These are phyloP conservation scores for Temnothorax ravouxi DNA, from an alignment of 2,888 invertebrate genomes.

Conservation along the genomic window DNA sequence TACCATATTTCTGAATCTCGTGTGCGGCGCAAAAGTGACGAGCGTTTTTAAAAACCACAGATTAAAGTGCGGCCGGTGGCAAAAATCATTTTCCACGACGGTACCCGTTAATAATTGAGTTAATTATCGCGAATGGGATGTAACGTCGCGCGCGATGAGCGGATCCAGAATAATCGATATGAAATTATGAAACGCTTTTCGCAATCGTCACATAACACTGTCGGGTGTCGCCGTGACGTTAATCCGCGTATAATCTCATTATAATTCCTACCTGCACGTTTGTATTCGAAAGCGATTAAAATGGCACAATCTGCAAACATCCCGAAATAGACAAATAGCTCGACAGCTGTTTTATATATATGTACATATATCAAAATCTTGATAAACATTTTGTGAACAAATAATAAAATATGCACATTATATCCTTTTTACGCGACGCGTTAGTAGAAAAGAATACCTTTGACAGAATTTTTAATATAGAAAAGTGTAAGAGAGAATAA, in stretches of 20 bases:
- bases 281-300: slow-evolving; percentile 32
- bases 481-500: background rate
- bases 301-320: slow-evolving; percentile 21
- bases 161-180: slow-evolving; percentile 51
- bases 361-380: background rate
- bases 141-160: slow-evolving; percentile 12
- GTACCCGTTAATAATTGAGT: slow-evolving; percentile 63
- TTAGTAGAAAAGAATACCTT: background rate
- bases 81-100: slow-evolving; percentile 61
- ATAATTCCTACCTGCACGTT: slow-evolving; percentile 78
- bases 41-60: slow-evolving; percentile 47
- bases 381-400: background rate
- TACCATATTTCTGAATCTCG: slow-evolving; percentile 2
- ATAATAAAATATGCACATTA: background rate
- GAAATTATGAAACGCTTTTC: slow-evolving; percentile 70
- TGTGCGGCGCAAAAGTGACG: background rate
- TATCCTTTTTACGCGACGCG: background rate
- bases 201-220: slow-evolving; percentile 61
- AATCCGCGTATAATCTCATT: slow-evolving; percentile 80
- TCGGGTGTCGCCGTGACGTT: slow-evolving; percentile 59
- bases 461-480: background rate
- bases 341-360: background rate
- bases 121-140: slow-evolving; percentile 65
- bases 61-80: slow-evolving; percentile 25
- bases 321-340: slow-evolving; percentile 10